Base-by-base conservation (phyloP, 53 echinoderm and acorn worm genomes). In the Paelopatides confundens region DNA sequence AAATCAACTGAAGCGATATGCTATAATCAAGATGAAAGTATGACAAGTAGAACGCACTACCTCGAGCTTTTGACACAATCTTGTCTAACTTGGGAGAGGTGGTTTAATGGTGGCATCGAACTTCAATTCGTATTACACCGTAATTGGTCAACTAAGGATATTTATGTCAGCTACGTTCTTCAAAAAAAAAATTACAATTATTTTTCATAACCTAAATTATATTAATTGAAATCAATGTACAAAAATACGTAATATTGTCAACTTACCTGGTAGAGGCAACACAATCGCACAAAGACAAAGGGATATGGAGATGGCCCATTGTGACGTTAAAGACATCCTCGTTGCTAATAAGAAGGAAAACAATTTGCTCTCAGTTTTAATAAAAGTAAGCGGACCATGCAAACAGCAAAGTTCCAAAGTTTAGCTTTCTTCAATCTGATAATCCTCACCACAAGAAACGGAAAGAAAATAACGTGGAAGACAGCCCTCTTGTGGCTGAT, bases 191-290 rank as follows among this genome's bases (percentile, higher is more conserved):
- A n/a, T n/a, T n/a, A n/a, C n/a, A n/a, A n/a, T n/a, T n/a, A n/a
- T n/a, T n/a, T n/a, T n/a, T n/a, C n/a, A n/a, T n/a, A n/a, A n/a
- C n/a, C n/a, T n/a, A n/a, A n/a, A n/a, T n/a, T n/a, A n/a, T n/a
- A n/a, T n/a, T n/a, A n/a, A n/a, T n/a, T n/a, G n/a, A n/a, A 23
- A 64, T 64, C 62, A 27, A 64, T 64, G 27, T 27, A 64, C 9
- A 2, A 2, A 64, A 64, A n/a, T n/a, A n/a, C n/a, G n/a, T n/a
- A n/a, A n/a, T n/a, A n/a, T n/a, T n/a, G 17, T 32, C 0, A 39
- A 74, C 74, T 37, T 46, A 74, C 74, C 74, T 39, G 74, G 46
- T 74, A 74, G 38, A 74, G 74, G 74, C 47, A 74, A 74, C 24
- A 40, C 74, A 74, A 46, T 43, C 39, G 39, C 47, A 18, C 74